Base-by-base conservation (phyloP, 2,797 vertebrate genomes). In the Limnodromus scolopaceus region DNA sequence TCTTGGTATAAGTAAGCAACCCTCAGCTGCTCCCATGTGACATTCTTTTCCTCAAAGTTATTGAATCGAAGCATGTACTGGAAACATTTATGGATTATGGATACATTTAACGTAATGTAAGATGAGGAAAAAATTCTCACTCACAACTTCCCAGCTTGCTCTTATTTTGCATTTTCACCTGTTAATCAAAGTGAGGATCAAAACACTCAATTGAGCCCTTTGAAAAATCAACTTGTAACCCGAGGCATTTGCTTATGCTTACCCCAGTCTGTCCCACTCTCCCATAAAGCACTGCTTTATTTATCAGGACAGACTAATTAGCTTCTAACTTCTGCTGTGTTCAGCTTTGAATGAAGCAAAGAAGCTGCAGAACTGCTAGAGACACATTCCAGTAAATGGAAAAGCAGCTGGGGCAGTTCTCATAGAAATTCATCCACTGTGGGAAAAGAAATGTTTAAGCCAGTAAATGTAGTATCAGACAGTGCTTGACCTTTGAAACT, bases 401-500 rank as follows among this genome's bases (percentile, higher is more conserved):
- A 86, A 93, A 96, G 95, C 94, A 97, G 96, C 97, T 96, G 95
- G 75, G 83, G 54, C 64, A 91, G 68, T 90, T 84, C 92, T 96
- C 95, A 93, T 92, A 95, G 85, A 91, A 96, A 97, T 92, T 78
- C 65, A 72, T 32, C 54, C 82, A 64, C 82, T 96, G 97, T 98
- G 98, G 96, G 97, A 98, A 98, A 97, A 95, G 85, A 75, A 12
- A 89, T 43, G 92, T 92, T 97, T 89, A 94, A 94, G 86, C 96
- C 76, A 55, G 89, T 89, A 97, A 98, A 97, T 86, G 96, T 71
- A 82, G 97, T 54, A 96, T 93, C 55, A 57, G 96, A 97, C 97
- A 94, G 95, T 96, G 97, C 92, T 95, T 97, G 98, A 98, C 98
- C 98, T 98, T 96, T 95, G 83, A 80, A 96, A 95, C 95, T 91